Conservation (phyloP, 2,797 vertebrate species). For the Alauda arvensis region DNA sequence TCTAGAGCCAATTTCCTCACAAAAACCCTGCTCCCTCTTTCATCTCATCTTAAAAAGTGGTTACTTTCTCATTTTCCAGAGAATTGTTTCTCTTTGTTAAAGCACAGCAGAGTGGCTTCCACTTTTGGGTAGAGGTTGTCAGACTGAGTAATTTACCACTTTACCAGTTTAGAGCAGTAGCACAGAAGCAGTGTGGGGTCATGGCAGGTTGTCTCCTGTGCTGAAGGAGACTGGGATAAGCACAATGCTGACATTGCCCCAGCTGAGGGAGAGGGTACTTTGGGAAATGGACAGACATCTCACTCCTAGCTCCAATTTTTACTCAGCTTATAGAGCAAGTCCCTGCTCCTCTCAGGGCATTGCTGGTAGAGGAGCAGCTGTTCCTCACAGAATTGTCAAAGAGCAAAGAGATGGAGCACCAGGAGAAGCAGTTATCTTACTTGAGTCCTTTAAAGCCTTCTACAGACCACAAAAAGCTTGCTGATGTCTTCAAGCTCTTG, state of each 20-base stretch:
- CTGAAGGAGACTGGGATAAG: neutral
- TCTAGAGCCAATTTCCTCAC: neutral
- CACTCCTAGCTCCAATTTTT: neutral
- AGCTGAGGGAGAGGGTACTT: neutral
- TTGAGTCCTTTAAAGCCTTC: neutral
- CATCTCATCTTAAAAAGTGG: neutral
- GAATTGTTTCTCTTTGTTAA: neutral
- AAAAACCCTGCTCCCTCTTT: neutral
- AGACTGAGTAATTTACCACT: neutral
- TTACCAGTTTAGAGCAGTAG: neutral
- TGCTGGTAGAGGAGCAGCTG: neutral
- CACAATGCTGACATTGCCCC: neutral
- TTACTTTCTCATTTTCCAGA: neutral
- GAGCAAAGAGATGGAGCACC: neutral
- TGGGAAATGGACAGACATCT: neutral
- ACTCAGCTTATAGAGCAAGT: neutral
- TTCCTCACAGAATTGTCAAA: neutral
- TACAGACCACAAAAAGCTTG: neutral
- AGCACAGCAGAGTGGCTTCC: neutral
- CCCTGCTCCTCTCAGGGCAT: neutral
- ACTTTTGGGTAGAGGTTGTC: neutral
- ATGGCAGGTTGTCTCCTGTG: neutral
- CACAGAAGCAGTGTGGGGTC: neutral
- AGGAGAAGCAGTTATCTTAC: neutral
- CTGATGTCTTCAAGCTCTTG: neutral